Base-by-base conservation (phyloP, 2,113 vertebrate genomes). In the Regulus satrapa region DNA sequence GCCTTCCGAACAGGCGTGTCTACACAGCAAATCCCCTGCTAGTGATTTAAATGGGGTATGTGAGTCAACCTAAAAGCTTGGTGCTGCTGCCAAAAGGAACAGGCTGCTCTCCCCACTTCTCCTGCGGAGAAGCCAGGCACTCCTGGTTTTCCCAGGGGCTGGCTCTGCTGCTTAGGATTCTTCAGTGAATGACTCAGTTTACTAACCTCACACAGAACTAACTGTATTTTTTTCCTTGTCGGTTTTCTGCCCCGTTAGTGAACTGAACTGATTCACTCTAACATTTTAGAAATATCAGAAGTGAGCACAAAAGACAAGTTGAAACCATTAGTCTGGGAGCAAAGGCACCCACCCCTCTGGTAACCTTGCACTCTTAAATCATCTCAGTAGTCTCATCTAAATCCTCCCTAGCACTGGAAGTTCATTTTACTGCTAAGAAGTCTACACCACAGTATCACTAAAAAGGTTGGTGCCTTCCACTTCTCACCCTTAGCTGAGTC, bases 1-100 rank as follows among this genome's bases (percentile, higher is more conserved):
- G 3, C 34, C 29, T 32, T 48, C 10, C 0, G 0, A 68, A 18
- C 31, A 80, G 40, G 43, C 10, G 0, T 63, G 58, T 69, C 38
- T 24, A 40, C 4, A 40, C 48, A 41, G 32, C 58, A 88, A 71
- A 68, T 43, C 28, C 43, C 74, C 49, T 72, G 58, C 45, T 63
- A 41, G 25, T 69, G n/a, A 61, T 66, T 63, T 43, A 18, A 29
- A 63, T n/a, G 36, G 55, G 41, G 20, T 7, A 14, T 24, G 23
- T 64, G 85, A 90, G 54, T 85, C 96, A 92, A 32, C 56, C 15
- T 19, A 41, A 54, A n/a, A 58, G 19, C 32, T 46, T 64, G 26
- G 24, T 63, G 54, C 48, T 80, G 80, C 54, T 68, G 24, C 68
- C 76, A 15, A 40, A 32, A 73, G 56, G 14, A 59, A 11, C 10